phyloP scores from a whole-genome alignment of 2,797 vertebrate species.

The Danio kyathit region DNA sequence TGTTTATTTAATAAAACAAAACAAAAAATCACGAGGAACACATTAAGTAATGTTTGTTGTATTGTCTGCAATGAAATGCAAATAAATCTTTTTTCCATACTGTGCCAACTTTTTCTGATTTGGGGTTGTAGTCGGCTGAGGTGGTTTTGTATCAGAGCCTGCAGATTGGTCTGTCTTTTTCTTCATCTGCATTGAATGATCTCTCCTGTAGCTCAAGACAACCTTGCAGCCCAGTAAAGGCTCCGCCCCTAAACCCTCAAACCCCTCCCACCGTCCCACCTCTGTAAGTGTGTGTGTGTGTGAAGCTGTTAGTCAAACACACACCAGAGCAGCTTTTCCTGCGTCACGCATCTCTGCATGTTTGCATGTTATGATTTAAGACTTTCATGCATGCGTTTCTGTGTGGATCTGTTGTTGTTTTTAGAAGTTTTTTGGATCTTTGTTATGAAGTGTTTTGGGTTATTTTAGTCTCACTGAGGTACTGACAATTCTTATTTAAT shows the following conservation, averaged over 20 bases:
- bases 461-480: too few relatives aligned
- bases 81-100: too few relatives aligned
- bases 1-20: too few relatives aligned
- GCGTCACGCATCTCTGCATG: conserved; percentile 22
- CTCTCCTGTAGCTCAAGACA: conserved; percentile 81
- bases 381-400: conserved; percentile 27
- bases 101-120: too few relatives aligned
- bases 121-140: background rate
- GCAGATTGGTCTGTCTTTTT: background rate
- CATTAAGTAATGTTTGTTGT: too few relatives aligned
- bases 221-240: conserved; percentile 75
- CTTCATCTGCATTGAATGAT: conserved; percentile 13
- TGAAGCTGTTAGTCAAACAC: conserved; percentile 17
- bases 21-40: too few relatives aligned
- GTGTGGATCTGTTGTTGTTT: conserved; percentile 4
- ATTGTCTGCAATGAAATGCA: too few relatives aligned
- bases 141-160: background rate
- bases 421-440: background rate
- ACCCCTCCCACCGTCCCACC: conserved; percentile 67
- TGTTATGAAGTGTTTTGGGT: too few relatives aligned
- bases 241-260: conserved; percentile 71
- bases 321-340: background rate
- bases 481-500: too few relatives aligned
- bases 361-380: conserved; percentile 38
- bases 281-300: conserved; percentile 80